Conservation (phyloP, 1,140 invertebrate genomes). For the Octopus sinensis region DNA sequence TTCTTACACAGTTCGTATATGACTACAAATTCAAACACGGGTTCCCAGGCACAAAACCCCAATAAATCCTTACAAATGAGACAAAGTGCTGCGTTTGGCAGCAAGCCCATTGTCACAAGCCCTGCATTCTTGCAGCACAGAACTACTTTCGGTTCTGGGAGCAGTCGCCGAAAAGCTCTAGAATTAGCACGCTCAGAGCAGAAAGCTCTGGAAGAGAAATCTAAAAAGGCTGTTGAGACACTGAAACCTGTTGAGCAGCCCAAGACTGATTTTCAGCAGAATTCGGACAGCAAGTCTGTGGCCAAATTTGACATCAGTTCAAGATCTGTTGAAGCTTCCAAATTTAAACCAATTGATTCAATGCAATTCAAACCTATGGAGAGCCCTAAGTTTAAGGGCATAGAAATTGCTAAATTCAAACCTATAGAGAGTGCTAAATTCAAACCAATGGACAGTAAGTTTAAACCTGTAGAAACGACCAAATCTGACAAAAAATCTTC, state of each 20-base stretch:
- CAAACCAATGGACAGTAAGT: background rate
- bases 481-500: background rate
- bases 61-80: background rate
- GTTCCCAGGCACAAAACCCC: background rate
- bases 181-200: background rate
- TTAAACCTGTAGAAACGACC: background rate
- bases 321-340: background rate
- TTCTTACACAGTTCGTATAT: constrained; percentile 8
- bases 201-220: background rate
- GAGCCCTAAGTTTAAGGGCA: background rate
- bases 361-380: background rate
- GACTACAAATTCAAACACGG: constrained; percentile 1
- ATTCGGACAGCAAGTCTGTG: background rate
- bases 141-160: constrained; percentile 3
- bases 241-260: background rate
- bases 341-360: constrained; percentile 1
- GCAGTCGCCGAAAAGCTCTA: constrained; percentile 1
- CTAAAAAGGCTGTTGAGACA: background rate
- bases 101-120: background rate
- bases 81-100: background rate
- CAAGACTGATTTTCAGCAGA: background rate
- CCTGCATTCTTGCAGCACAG: background rate
- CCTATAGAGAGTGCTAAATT: constrained; percentile 2
- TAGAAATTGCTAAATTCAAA: background rate
- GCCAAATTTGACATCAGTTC: background rate